A percentile compares a stretch with the other conserved stretches of the same genome.
Conservation (phyloP, 2,888 invertebrate species). For the Hanleya hanleyi region DNA sequence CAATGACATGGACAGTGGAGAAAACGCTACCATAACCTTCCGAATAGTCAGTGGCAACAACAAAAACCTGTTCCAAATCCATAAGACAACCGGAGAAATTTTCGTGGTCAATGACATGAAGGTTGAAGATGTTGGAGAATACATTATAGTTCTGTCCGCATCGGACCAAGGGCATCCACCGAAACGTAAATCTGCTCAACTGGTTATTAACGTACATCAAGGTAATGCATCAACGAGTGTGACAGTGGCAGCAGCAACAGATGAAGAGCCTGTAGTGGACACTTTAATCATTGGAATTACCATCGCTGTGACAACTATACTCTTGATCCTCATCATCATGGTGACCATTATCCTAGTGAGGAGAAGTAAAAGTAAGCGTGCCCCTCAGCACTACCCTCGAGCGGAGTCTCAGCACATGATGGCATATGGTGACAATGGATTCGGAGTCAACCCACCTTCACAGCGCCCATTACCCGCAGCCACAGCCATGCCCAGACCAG, state of each 20-base stretch:
- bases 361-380: background rate
- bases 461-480: background rate
- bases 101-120: slow-evolving; percentile 9
- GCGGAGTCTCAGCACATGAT: slow-evolving; percentile 1
- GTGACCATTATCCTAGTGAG: background rate
- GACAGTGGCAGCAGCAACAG: background rate
- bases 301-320: background rate
- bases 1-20: slow-evolving; percentile 1
- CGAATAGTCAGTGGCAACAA: slow-evolving; percentile 7
- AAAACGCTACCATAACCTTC: slow-evolving; percentile 2
- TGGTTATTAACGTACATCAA: background rate
- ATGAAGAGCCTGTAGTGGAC: background rate
- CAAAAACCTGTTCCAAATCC: slow-evolving; percentile 4
- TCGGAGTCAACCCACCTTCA: background rate
- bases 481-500: background rate
- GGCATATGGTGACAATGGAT: background rate
- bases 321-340: slow-evolving; percentile 1
- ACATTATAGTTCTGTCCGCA: background rate
- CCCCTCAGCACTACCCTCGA: background rate
- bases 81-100: slow-evolving; percentile 8
- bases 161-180: slow-evolving; percentile 2
- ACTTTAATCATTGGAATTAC: background rate
- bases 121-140: background rate
- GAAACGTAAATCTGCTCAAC: background rate
- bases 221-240: background rate